A percentile compares a stretch with the other conserved stretches of the same genome.
phyloP scores from a whole-genome alignment of 2,797 vertebrate genomes.

The Enoplosus armatus region DNA sequence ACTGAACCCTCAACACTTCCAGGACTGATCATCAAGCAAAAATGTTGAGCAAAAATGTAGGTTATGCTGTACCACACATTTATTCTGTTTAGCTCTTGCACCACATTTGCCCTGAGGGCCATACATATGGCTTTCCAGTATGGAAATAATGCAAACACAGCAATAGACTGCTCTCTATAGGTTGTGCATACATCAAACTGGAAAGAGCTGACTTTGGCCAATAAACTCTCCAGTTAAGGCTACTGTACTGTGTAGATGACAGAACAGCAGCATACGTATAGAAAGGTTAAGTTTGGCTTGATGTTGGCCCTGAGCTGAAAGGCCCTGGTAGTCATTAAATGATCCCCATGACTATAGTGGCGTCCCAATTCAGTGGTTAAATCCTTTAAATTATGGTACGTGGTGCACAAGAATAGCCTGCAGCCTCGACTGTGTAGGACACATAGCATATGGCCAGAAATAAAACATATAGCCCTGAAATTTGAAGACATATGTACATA shows the following conservation, averaged over 20 bases:
- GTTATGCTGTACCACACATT: neutral
- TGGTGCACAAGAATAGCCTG: neutral
- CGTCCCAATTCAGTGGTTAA: neutral
- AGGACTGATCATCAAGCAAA: neutral
- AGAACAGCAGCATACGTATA: conserved; percentile 3
- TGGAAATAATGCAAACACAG: conserved; percentile 18
- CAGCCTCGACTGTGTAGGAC: neutral
- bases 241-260: neutral
- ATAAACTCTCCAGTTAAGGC: neutral
- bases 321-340: neutral
- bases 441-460: neutral
- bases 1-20: neutral
- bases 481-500: neutral
- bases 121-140: neutral
- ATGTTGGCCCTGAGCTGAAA: neutral
- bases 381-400: neutral
- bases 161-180: neutral
- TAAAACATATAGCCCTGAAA: conserved; percentile 5
- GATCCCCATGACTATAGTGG: neutral
- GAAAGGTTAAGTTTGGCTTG: neutral
- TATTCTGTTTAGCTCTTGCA: neutral
- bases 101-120: conserved; percentile 6
- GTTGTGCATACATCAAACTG: neutral
- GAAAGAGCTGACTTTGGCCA: neutral
- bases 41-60: neutral